phyloP scores from a whole-genome alignment of 2,888 invertebrate genomes.

The Drosophila monieri region DNA sequence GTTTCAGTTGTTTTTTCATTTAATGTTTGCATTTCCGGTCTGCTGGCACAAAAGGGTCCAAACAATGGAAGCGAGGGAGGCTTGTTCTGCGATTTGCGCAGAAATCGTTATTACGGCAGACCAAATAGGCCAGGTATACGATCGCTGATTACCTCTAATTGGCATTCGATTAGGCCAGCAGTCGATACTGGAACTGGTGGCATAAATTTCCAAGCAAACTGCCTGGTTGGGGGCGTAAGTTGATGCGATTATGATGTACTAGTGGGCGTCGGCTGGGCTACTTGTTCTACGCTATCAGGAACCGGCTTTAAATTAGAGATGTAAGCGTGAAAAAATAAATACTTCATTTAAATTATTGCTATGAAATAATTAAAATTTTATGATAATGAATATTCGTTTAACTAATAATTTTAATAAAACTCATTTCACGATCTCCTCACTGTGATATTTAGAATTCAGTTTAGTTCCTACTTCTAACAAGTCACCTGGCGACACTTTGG shows the following conservation, averaged over 20 bases:
- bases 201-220: conserved; percentile 33
- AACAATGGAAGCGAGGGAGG: conserved; percentile 37
- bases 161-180: conserved; percentile 37
- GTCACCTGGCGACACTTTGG: conserved; percentile 16
- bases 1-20: conserved; percentile 25
- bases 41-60: conserved; percentile 10
- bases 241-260: neutral
- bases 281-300: conserved; percentile 36
- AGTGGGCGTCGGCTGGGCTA: conserved; percentile 40
- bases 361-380: neutral
- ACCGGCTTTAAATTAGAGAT: conserved; percentile 4
- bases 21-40: conserved; percentile 62
- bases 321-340: conserved; percentile 4
- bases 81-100: neutral
- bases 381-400: too few species aligned
- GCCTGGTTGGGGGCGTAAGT: conserved; percentile 34
- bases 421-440: conserved; percentile 6
- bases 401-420: neutral
- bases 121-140: conserved; percentile 22
- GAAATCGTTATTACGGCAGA: conserved; percentile 42
- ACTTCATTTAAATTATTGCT: neutral
- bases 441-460: neutral
- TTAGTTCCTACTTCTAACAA: conserved; percentile 1
- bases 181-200: conserved; percentile 21
- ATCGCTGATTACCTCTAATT: conserved; percentile 57